Conservation (phyloP, 2,797 vertebrate species). For the Malacoraja senta region DNA sequence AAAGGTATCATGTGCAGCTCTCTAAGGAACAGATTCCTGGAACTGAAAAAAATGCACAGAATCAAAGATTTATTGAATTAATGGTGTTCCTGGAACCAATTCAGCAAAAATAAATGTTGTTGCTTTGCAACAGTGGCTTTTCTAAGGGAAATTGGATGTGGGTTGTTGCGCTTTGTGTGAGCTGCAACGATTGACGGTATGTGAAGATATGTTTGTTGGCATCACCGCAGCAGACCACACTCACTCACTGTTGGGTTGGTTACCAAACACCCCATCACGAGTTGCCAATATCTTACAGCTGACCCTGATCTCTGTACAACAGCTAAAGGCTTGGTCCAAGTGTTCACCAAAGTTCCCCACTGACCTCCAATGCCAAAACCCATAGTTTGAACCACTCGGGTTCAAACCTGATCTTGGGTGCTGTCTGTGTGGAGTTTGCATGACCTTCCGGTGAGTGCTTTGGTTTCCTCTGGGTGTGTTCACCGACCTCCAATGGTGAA, state of each 20-base stretch:
- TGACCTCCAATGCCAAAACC: neutral
- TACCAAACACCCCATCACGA: neutral
- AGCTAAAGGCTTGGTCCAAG: neutral
- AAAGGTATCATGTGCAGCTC: neutral
- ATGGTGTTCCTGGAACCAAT: neutral
- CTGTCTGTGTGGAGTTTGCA: too few relatives aligned
- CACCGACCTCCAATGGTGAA: neutral
- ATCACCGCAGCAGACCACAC: too few relatives aligned
- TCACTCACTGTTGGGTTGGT: neutral
- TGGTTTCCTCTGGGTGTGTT: neutral
- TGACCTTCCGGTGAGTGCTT: too few relatives aligned
- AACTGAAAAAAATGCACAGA: neutral
- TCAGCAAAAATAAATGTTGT: neutral
- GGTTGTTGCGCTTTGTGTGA: neutral
- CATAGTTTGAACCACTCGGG: too few relatives aligned
- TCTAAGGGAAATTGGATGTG: neutral
- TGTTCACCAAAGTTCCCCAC: neutral
- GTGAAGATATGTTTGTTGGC: neutral
- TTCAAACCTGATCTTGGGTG: too few relatives aligned
- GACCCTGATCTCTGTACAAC: neutral
- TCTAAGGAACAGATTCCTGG: neutral
- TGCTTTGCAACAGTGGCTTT: neutral
- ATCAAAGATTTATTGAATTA: constrained; percentile 19
- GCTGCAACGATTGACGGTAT: neutral
- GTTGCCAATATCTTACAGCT: neutral